Conservation (phyloP, 2,888 invertebrate species). For the Erebia palarica region DNA sequence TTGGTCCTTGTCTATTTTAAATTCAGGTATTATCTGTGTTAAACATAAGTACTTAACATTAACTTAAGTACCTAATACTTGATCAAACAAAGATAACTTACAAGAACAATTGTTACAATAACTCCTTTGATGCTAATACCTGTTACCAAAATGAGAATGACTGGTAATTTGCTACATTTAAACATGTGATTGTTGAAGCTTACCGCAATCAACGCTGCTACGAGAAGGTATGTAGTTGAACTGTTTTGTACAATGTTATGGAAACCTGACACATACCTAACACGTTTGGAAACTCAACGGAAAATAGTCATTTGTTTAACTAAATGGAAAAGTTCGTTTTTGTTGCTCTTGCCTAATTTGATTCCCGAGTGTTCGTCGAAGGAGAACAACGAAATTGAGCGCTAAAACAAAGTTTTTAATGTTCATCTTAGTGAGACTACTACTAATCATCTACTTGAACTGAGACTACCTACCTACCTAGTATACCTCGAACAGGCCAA, state of each 20-base stretch:
- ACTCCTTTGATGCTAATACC: not conserved
- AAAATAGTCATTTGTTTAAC: not conserved
- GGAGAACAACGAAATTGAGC: too few relatives aligned
- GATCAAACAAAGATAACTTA: not conserved
- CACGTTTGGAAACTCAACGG: not conserved
- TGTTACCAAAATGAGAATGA: constrained; percentile 11
- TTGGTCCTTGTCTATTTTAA: too few relatives aligned
- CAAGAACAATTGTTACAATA: not conserved
- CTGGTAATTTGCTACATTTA: not conserved
- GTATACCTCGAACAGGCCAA: too few relatives aligned
- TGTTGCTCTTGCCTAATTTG: too few relatives aligned
- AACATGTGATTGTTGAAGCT: not conserved
- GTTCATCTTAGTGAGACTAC: too few relatives aligned
- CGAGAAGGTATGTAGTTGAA: not conserved
- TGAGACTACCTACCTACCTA: too few relatives aligned
- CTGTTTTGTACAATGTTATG: not conserved
- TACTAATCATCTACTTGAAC: too few relatives aligned
- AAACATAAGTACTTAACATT: too few relatives aligned
- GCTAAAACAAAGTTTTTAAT: too few relatives aligned
- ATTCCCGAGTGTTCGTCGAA: too few relatives aligned
- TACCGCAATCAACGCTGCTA: not conserved
- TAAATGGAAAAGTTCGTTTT: too few relatives aligned
- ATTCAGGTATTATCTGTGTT: too few relatives aligned
- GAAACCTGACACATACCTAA: not conserved
- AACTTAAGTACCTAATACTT: not conserved